Evolutionary conservation across 2,113 vertebrate species (phyloP), one percentile per base, ranked within the genome.

Genomic region (Clupea harengus): DNA sequence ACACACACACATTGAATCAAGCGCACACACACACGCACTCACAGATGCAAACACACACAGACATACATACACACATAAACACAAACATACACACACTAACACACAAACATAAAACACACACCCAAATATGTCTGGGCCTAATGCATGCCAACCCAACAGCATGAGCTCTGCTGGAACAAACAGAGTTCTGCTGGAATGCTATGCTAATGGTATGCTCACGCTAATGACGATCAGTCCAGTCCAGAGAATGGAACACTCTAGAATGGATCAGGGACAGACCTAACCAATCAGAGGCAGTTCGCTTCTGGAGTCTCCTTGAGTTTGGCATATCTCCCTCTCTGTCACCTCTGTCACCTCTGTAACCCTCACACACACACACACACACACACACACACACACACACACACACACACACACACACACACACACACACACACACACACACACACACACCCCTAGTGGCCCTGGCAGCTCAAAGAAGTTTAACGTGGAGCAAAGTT

Each of bases 401-500:
- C 92, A 89, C 0, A 0, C 50, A 11, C 10, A 17, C 50, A 17
- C 17, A 17, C 52, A 54, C 17, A 18, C 52, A 4, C 52, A 54
- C 52, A 54, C 52, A 54, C 52, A 54, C 15, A 54, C 13, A 54
- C 52, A 52, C 50, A 52, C 52, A 54, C 15, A 1, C 52, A 54
- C 52, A 18, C 52, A 54, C 52, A 54, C 93, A 93, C 91, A 88
- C 92, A 91, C 91, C 92, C 92, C 92, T 81, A 88, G 91, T 94
- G 91, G 92, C 89, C 86, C 89, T 90, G 91, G 91, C 92, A 91
- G 64, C 64, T 8, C 0, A 25, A 28, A 28, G 64, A 94, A 95
- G 93, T 95, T 94, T 93, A 1, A 92, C 89, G 93, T 89, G 89
- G 93, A n/a, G 94, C 92, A 92, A 93, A 94, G 95, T 96, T 93